Evolutionary conservation across 2,113 vertebrate genomes (phyloP), one percentile per base, ranked within the genome.

Genomic region (Ictidomys tridecemlineatus): DNA sequence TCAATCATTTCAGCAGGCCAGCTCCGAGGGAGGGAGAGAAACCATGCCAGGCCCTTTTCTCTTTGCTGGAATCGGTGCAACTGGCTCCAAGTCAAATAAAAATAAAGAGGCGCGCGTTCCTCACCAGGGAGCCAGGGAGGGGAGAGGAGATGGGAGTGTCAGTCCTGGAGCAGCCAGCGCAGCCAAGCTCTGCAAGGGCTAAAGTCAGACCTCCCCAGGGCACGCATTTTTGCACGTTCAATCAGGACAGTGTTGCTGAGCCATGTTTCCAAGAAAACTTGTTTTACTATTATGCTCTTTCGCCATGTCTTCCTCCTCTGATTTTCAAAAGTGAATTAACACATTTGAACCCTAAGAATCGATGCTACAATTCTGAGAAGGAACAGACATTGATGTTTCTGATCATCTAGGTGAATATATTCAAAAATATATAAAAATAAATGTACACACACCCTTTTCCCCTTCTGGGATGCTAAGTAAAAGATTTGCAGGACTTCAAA

Each of bases 11-110:
- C 95, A 89, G 79, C 30, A 74, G 94, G 92, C 76, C 89, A 51
- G 70, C 76, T 87, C 73, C 45, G 45, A 45, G 45, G 89, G 90
- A 97, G 95, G 96, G 91, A 91, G 1, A 97, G 93, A 95, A 97
- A 92, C 82, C 93, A 82, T 1, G 90, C 94, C 96, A 96, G 96
- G 83, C 65, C 91, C 80, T 85, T 94, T 97, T 89, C 96, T 95
- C 87, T 93, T 83, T 93, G 56, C 96, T 79, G 93, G 92, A 98
- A 98, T 97, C 90, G 63, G 93, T 1, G 14, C 95, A 98, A 67
- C 32, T 98, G 97, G 97, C 97, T 98, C 94, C 6, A 0, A 97
- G 97, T 98, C 98, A 98, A 97, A 98, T 95, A 97, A 97, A 99
- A 99, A 98, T 97, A 98, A 98, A 97, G 87, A 96, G 74, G 87